Evolutionary conservation across 1,140 invertebrate genomes (phyloP).

Genomic region (Physella acuta): DNA sequence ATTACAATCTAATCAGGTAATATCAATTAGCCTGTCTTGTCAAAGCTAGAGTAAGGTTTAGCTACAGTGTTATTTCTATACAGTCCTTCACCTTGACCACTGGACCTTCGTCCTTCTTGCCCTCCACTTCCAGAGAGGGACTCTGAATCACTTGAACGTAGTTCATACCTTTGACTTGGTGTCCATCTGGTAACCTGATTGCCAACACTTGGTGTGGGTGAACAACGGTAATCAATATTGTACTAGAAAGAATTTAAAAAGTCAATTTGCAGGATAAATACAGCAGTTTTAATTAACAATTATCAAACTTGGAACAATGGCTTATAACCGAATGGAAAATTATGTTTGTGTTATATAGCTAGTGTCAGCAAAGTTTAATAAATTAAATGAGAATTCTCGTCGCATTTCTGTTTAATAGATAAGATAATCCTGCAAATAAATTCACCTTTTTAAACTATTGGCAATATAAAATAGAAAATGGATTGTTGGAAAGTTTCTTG

Average conservation of each 20-base stretch:
- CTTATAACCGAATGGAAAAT: neutral
- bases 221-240: constrained; percentile 55
- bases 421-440: neutral
- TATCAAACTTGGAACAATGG: neutral
- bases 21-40: neutral
- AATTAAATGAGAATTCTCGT: neutral
- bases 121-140: constrained; percentile 29
- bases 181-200: constrained; percentile 38
- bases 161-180: constrained; percentile 35
- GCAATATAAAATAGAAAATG: too few relatives aligned
- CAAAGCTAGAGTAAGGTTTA: constrained; percentile 26
- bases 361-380: neutral
- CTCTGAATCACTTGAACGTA: constrained; percentile 33
- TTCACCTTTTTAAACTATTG: too few relatives aligned
- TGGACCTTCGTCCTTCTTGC: constrained; percentile 43
- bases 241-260: constrained; percentile 42
- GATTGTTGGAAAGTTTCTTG: too few relatives aligned
- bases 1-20: neutral
- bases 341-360: neutral
- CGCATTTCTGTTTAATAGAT: neutral
- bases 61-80: neutral
- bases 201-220: constrained; percentile 33
- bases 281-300: neutral
- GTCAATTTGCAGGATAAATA: neutral
- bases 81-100: neutral